A percentile compares a stretch with the other conserved stretches of the same genome.
Conservation (phyloP, 2,797 vertebrate species). For the Luscinia megarhynchos region DNA sequence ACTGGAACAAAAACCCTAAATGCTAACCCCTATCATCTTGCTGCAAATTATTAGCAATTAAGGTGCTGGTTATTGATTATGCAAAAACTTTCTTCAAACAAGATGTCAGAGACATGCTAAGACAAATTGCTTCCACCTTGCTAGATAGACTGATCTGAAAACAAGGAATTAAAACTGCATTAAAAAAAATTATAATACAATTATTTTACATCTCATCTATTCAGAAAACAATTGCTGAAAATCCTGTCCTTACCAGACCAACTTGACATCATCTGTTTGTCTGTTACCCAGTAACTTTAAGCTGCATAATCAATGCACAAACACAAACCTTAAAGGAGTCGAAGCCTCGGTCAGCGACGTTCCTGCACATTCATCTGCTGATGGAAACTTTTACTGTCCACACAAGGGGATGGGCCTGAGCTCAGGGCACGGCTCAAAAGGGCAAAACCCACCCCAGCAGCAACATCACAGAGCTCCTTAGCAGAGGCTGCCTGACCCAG, state of each 20-base stretch:
- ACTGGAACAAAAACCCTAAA: not conserved
- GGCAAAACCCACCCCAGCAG: conserved; percentile 69
- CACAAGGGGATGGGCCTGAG: conserved; percentile 59
- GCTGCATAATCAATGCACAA: conserved; percentile 30
- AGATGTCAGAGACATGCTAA: not conserved
- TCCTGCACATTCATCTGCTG: conserved; percentile 86
- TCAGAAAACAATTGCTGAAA: not conserved
- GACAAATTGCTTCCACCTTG: not conserved
- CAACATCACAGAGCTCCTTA: conserved; percentile 78
- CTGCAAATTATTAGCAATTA: not conserved
- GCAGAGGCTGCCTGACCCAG: conserved; percentile 80
- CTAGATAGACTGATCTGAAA: not conserved
- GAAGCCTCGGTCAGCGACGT: conserved; percentile 70
- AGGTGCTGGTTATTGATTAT: not conserved
- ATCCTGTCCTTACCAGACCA: not conserved
- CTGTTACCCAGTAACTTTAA: conserved; percentile 17
- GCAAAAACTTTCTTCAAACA: not conserved
- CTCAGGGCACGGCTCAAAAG: conserved; percentile 52
- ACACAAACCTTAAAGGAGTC: conserved; percentile 68
- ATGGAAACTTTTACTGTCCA: conserved; percentile 75
- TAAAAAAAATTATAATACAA: not conserved
- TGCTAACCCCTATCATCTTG: not conserved
- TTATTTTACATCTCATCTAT: not conserved
- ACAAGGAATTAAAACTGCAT: not conserved
- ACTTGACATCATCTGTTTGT: not conserved